Conservation (phyloP, 2,797 vertebrate species). For the Clarias pachynema region DNA sequence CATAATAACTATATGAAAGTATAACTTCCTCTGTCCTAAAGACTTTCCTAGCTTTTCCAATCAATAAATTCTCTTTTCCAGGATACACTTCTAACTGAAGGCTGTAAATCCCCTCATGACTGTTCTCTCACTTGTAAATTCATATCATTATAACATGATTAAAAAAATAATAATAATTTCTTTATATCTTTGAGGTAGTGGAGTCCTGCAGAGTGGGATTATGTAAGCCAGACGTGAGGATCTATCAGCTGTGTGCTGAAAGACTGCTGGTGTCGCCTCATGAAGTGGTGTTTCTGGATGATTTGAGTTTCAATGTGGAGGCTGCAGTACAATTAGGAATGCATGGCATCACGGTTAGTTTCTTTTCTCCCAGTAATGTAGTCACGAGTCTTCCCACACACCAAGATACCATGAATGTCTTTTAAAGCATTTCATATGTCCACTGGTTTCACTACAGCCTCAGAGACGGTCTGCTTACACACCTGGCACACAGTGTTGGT, state of each 20-base stretch:
- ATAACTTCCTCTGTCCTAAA: too few relatives aligned
- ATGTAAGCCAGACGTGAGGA: conserved; percentile 69
- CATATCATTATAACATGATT: background rate
- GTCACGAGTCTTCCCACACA: background rate
- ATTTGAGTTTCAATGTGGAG: conserved; percentile 71
- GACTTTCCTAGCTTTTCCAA: background rate
- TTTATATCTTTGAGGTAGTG: conserved; percentile 65
- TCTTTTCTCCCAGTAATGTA: background rate
- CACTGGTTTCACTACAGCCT: too few relatives aligned
- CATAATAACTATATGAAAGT: background rate
- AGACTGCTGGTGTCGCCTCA: conserved; percentile 69
- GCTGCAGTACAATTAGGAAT: conserved; percentile 77
- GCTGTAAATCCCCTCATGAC: background rate
- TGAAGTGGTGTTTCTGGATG: conserved; percentile 79
- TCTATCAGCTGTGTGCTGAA: conserved; percentile 76
- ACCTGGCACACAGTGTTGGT: too few relatives aligned
- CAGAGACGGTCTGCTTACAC: too few relatives aligned
- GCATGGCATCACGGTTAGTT: conserved; percentile 71
- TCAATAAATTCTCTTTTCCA: background rate
- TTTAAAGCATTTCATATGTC: too few relatives aligned
- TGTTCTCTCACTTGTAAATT: background rate
- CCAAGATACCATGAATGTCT: background rate
- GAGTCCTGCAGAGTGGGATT: conserved; percentile 75
- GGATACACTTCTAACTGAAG: background rate
- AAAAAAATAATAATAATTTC: background rate